A percentile compares a stretch with the other conserved stretches of the same genome.
Conservation (phyloP, 2,113 vertebrate genomes). For the Sporophila hypoxantha region DNA sequence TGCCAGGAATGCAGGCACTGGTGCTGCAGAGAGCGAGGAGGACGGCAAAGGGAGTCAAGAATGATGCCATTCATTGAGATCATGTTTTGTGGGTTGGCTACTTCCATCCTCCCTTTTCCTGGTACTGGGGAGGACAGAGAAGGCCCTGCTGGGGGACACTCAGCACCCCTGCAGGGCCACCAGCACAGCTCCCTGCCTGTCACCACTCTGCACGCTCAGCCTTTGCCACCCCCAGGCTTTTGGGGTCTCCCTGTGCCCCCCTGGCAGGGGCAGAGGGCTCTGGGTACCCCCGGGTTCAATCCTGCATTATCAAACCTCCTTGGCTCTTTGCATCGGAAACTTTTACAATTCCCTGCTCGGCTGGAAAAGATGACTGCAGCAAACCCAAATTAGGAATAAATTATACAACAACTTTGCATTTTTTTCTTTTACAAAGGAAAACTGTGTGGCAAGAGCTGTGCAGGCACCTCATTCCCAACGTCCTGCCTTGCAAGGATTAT, state of each 20-base stretch:
- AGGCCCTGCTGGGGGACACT: background rate
- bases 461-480: conserved; percentile 11
- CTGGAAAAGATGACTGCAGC: conserved; percentile 60
- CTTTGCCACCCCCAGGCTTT: background rate
- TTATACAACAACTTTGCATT: conserved; percentile 57
- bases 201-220: rapidly evolving
- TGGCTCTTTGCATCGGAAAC: conserved; percentile 48
- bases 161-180: background rate
- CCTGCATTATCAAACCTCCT: conserved; percentile 32
- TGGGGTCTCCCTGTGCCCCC: background rate
- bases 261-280: background rate
- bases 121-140: background rate
- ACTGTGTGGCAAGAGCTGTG: conserved; percentile 10
- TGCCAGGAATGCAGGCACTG: background rate
- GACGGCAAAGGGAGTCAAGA: background rate
- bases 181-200: background rate
- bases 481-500: background rate
- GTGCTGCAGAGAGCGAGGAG: background rate
- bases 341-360: conserved; percentile 42
- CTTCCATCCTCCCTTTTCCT: background rate
- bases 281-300: background rate
- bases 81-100: background rate
- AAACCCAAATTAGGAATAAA: conserved; percentile 65
- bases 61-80: conserved; percentile 20
- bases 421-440: conserved; percentile 49